Conservation (phyloP, 2,797 vertebrate species). For the Xyrichtys novacula region DNA sequence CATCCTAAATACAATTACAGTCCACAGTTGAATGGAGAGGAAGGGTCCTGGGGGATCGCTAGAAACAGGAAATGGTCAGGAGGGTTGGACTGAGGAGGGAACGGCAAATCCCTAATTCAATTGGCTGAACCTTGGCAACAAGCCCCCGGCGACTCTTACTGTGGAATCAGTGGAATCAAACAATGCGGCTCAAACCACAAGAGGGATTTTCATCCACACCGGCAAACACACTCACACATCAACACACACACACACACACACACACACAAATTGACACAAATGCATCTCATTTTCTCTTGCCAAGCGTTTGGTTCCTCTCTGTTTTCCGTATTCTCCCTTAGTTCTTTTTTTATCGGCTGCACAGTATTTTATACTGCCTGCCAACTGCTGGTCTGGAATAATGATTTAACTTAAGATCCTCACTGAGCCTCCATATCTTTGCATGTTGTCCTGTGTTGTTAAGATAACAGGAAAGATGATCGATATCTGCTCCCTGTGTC, state of each 20-base stretch:
- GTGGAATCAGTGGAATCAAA: slow-evolving; percentile 84
- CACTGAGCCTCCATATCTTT: slow-evolving; percentile 1
- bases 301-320: slow-evolving; percentile 5
- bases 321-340: not conserved
- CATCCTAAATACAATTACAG: slow-evolving; percentile 85
- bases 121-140: slow-evolving; percentile 84
- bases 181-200: slow-evolving; percentile 80
- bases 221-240: slow-evolving; percentile 47
- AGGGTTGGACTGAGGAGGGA: slow-evolving; percentile 80
- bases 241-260: slow-evolving; percentile 28
- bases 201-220: slow-evolving; percentile 70
- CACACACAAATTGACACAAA: slow-evolving; percentile 56
- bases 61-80: slow-evolving; percentile 83
- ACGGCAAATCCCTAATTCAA: slow-evolving; percentile 87
- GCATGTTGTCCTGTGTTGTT: slow-evolving; percentile 30
- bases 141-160: slow-evolving; percentile 84
- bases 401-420: slow-evolving; percentile 20
- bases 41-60: slow-evolving; percentile 74
- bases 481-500: slow-evolving; percentile 56
- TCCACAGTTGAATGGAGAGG: slow-evolving; percentile 79
- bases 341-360: not conserved
- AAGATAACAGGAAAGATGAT: slow-evolving; percentile 43
- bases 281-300: slow-evolving; percentile 59
- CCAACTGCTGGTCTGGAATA: slow-evolving; percentile 12
- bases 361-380: slow-evolving; percentile 6